Evolutionary conservation across 2,888 invertebrate species (phyloP), one percentile per base, ranked within the genome.

Genomic region (Lithophane leautieri): DNA sequence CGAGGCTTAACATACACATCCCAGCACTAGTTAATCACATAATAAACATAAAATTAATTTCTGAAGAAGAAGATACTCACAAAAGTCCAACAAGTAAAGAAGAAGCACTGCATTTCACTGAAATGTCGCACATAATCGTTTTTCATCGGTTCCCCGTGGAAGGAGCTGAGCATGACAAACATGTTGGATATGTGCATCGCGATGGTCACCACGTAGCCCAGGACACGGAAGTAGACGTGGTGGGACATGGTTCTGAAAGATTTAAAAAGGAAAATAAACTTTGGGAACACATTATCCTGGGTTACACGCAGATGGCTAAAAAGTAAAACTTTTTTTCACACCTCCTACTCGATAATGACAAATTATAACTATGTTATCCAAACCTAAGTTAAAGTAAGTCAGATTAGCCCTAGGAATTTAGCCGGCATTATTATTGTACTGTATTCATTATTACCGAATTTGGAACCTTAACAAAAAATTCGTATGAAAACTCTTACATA

Each of bases 11-110:
- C 34, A 34, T 6, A 34, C 34, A 34, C 34, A 6, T 34, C 34
- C 34, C 34, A 34, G 6, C 34, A 34, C 6, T 6, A 34, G 34
- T 34, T 6, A 34, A 34, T 34, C 34, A 34, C 34, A 34, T 34
- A 34, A 0, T 4, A 34, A 6, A 34, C 34, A 34, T 4, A 6
- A 34, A 34, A 34, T 34, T 4, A 34, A 34, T 34, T 34, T 4
- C 4, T 34, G 6, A 34, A 34, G 4, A 34, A 6, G 9, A 42
- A 42, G 42, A 42, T 9, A 42, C 42, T 42, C 42, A 89, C 90
- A 77, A 89, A 88, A 70, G 69, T 85, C 90, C 89, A 89, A 34
- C 79, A 82, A 0, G 90, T 89, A 44, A 90, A 88, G 70, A 83
- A 88, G 44, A 75, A 86, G 0, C 19, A 61, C 44, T 86, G 78